phyloP scores from a whole-genome alignment of 1,140 invertebrate genomes.

The Drosophila tani region DNA sequence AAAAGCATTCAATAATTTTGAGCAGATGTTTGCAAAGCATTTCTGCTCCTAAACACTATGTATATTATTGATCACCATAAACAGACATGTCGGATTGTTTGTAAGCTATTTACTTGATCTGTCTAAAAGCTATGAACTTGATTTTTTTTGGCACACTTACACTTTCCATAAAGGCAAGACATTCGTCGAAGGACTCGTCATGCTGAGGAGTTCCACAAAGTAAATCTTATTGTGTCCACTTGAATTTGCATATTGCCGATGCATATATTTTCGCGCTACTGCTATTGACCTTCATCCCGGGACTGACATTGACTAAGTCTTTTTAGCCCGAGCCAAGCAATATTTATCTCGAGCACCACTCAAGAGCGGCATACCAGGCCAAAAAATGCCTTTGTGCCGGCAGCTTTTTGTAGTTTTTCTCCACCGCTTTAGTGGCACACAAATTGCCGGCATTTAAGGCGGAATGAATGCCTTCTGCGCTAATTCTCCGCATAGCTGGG shows the following conservation, averaged over 20 bases:
- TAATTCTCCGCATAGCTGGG: conserved; percentile 52
- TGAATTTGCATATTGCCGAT: conserved; percentile 32
- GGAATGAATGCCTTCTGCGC: conserved; percentile 40
- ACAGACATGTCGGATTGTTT: too few relatives aligned
- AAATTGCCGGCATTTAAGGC: conserved; percentile 50
- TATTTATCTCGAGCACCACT: conserved; percentile 44
- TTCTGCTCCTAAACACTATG: too few relatives aligned
- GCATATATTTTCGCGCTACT: conserved; percentile 36
- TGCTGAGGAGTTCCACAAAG: conserved; percentile 10
- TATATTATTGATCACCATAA: too few relatives aligned
- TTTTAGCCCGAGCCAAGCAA: conserved; percentile 30
- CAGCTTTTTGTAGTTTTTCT: conserved; percentile 32
- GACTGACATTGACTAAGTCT: conserved; percentile 58
- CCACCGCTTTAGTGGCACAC: conserved; percentile 23
- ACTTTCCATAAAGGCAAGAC: too few relatives aligned
- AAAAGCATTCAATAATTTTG: too few relatives aligned
- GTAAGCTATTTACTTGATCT: too few relatives aligned
- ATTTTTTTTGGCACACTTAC: too few relatives aligned
- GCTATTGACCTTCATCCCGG: conserved; percentile 57
- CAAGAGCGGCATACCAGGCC: conserved; percentile 30
- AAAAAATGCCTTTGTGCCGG: conserved; percentile 62
- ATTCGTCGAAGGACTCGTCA: not conserved
- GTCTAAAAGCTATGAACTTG: too few relatives aligned
- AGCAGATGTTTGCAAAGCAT: too few relatives aligned
- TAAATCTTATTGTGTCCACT: conserved; percentile 25